Conservation (phyloP, 2,888 invertebrate genomes). For the Onthophagus sagittarius region DNA sequence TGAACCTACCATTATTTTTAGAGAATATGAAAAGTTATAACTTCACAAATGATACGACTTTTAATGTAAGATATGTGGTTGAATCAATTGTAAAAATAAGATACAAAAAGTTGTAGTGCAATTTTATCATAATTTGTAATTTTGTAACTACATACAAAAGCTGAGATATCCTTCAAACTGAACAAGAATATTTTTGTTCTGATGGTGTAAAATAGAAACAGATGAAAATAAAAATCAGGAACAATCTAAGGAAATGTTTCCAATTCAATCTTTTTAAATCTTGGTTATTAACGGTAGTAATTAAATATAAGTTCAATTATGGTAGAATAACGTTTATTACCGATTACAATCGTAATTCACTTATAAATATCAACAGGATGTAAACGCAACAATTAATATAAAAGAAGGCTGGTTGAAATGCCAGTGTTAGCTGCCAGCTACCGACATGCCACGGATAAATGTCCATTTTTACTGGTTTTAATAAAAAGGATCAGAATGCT, state of each 20-base stretch:
- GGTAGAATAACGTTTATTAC: neutral
- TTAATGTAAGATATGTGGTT: no score
- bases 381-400: neutral
- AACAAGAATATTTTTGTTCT: constrained; percentile 19
- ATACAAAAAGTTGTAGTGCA: no score
- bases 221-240: constrained; percentile 28
- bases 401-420: neutral
- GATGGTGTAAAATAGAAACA: constrained; percentile 27
- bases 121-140: constrained; percentile 35
- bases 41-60: no score
- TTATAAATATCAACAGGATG: neutral
- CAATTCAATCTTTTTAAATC: neutral
- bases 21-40: no score
- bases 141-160: constrained; percentile 34
- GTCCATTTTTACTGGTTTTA: neutral
- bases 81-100: no score
- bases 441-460: neutral
- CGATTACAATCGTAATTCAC: neutral
- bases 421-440: neutral
- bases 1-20: no score
- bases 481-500: neutral
- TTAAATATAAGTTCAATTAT: neutral
- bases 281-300: neutral
- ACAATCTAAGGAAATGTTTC: neutral
- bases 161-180: constrained; percentile 34